Evolutionary conservation across 2,888 invertebrate species (phyloP), one percentile per base, ranked within the genome.

Genomic region (Vanessa cardui): DNA sequence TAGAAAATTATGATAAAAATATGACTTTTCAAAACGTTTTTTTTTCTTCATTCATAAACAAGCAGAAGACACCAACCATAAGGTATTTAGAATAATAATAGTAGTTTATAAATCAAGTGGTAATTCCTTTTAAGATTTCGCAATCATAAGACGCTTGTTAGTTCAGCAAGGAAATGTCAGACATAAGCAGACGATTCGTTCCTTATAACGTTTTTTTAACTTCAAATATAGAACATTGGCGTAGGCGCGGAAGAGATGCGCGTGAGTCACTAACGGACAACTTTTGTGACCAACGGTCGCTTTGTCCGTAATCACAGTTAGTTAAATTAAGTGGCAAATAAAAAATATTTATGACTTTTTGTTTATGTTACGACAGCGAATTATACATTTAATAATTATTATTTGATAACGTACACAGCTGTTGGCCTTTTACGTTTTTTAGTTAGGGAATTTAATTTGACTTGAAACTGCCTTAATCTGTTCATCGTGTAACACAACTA

Each of bases 211-310:
- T 67, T 66, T 64, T 74, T 73, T 74, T 72, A 69, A 72, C 73
- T 78, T 77, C 74, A 76, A 80, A 79, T 78, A 78, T 77, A 79
- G 79, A 79, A 79, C 75, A 73, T 69, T 72, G 70, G 69, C 64
- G 68, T 68, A 69, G 71, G 72, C 72, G 70, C 74, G 72, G 74
- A 76, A 76, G 74, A 72, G 70, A 67, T 74, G 76, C 69, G 74
- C 62, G 71, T 83, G 84, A 84, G 75, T 89, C 89, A 88, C 81
- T 45, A 64, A 68, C 66, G 54, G 79, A 83, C 79, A 78, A 78
- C 73, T 74, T 72, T 77, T 21, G 59, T 46, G 60, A 33, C 54
- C 65, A 65, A 65, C 65, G 65, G 65, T 65, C 65, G 65, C 60
- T 39, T 50, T 33, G 46, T 46, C 52, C n/a, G 33, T 33, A 46